A percentile compares a stretch with the other conserved stretches of the same genome.
phyloP scores from a whole-genome alignment of 2,888 invertebrate species.

The Idaea biselata region DNA sequence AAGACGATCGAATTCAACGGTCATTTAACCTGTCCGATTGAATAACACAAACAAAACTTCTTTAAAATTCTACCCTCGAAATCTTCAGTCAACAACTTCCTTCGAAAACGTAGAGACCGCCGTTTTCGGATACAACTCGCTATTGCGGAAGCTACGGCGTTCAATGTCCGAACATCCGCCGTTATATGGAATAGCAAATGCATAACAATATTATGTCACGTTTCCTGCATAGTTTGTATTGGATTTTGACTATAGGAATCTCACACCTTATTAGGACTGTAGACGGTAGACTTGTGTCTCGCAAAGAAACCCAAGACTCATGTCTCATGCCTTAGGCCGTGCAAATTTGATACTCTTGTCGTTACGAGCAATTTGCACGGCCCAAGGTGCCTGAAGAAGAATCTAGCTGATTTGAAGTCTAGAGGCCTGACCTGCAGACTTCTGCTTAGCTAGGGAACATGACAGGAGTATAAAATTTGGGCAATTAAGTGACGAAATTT shows the following conservation, averaged over 20 bases:
- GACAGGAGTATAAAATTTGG: too few species aligned
- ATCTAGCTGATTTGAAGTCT: too few species aligned
- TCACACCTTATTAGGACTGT: not conserved
- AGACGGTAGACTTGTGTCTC: not conserved
- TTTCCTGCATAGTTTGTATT: not conserved
- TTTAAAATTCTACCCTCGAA: slow-evolving; percentile 23
- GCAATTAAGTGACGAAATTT: too few species aligned
- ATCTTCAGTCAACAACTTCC: not conserved
- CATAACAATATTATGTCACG: not conserved
- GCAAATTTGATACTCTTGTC: too few species aligned
- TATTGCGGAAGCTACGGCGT: not conserved
- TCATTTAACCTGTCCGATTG: not conserved
- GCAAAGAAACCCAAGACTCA: not conserved
- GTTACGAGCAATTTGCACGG: too few species aligned
- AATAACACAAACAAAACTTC: slow-evolving; percentile 9
- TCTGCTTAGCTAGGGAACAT: too few species aligned
- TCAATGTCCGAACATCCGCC: not conserved
- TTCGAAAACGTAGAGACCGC: not conserved
- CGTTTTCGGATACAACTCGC: not conserved
- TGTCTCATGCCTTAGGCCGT: too few species aligned
- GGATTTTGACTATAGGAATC: not conserved
- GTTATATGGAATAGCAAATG: not conserved
- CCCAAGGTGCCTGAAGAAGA: too few species aligned
- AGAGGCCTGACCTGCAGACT: too few species aligned
- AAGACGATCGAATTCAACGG: slow-evolving; percentile 8